Conservation (phyloP, 2,888 invertebrate species). For the Tipula unca region DNA sequence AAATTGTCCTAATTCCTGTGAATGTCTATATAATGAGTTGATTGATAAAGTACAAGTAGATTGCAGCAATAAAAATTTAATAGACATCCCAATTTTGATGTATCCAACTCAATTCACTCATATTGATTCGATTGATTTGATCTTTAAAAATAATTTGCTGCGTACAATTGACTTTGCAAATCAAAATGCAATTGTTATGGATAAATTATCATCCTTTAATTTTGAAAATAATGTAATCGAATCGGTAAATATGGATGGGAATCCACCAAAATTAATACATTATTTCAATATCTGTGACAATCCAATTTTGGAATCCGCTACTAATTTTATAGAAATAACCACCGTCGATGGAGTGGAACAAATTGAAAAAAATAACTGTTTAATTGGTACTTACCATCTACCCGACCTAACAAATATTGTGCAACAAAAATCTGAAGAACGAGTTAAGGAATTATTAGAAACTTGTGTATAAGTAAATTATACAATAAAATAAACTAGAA, state of each 20-base stretch:
- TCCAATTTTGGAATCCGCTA: neutral
- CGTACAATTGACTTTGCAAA: neutral
- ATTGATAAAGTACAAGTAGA: neutral
- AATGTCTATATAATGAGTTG: neutral
- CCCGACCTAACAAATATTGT: neutral
- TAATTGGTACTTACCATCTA: neutral
- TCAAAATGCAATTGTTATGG: neutral
- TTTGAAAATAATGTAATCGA: neutral
- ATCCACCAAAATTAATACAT: neutral
- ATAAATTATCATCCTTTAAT: neutral
- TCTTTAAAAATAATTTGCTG: neutral
- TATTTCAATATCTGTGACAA: neutral
- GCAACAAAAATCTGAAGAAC: neutral
- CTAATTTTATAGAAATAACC: neutral
- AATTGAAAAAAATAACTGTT: neutral
- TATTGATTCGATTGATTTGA: neutral
- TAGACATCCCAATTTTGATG: neutral
- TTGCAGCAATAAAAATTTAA: neutral
- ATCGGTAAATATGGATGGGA: neutral
- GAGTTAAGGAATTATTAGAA: neutral
- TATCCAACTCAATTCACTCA: neutral
- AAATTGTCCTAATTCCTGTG: neutral
- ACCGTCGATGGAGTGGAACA: neutral
- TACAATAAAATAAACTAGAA: no score
- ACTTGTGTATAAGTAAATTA: neutral